Percentiles rank a stretch among this genome's conserved stretches.
These are phyloP conservation scores for Brachionus sp. DNA, from an alignment of 1,140 invertebrate species.

Conservation along the genomic window DNA sequence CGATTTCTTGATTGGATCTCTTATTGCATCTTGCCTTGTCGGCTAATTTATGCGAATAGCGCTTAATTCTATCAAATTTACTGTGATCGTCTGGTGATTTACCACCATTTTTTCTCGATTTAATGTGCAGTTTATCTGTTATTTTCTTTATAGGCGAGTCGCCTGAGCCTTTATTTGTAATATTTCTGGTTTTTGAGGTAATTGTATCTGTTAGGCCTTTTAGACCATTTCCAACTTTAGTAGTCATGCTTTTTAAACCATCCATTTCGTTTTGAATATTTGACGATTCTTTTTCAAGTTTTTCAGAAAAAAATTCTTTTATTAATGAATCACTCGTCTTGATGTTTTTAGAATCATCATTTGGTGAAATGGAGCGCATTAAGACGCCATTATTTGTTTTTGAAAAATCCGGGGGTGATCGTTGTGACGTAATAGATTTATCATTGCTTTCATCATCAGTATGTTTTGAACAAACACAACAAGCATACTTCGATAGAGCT, in stretches of 20 bases:
- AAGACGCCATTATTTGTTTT: conserved; percentile 3
- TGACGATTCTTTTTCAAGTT: neutral
- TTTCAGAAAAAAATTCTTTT: neutral
- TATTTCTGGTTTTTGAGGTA: neutral
- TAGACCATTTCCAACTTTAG: conserved; percentile 14
- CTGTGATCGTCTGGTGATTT: neutral
- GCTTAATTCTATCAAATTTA: conserved; percentile 12
- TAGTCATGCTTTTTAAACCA: neutral
- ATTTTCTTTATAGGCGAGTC: conserved; percentile 22
- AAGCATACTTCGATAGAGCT: neutral
- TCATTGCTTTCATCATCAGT: neutral
- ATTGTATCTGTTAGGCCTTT: conserved; percentile 19
- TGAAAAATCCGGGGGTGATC: neutral
- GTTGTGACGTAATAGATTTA: neutral
- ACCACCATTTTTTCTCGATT: neutral
- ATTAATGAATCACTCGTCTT: neutral
- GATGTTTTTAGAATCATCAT: neutral
- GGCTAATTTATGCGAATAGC: neutral
- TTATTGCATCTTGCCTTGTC: conserved; percentile 22
- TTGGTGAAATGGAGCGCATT: neutral
- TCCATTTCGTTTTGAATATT: conserved; percentile 16
- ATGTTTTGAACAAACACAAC: conserved; percentile 2
- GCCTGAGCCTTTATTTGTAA: neutral
- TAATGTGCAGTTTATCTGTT: conserved; percentile 11
- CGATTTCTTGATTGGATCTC: neutral